phyloP scores from a whole-genome alignment of 2,113 vertebrate genomes.

The Marmota monax region DNA sequence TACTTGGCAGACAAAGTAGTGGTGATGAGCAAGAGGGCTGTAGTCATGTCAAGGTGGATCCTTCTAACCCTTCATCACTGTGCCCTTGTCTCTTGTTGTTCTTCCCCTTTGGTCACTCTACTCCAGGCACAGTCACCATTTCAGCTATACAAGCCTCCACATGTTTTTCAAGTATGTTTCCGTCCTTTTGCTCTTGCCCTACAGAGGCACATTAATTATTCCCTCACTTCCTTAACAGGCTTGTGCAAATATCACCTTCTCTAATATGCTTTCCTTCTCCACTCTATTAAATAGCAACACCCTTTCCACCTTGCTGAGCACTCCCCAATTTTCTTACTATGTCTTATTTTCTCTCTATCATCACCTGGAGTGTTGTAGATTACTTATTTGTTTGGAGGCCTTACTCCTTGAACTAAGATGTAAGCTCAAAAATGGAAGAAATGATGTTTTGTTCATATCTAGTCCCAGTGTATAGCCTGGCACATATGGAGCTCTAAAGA shows the following conservation, averaged over 20 bases:
- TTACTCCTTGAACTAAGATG: not conserved
- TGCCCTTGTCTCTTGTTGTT: not conserved
- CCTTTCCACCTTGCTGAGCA: not conserved
- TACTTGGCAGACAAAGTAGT: not conserved
- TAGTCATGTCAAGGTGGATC: not conserved
- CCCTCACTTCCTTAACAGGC: not conserved
- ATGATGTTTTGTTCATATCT: not conserved
- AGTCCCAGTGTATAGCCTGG: no score
- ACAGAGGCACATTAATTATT: not conserved
- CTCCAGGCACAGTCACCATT: not conserved
- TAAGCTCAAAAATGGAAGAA: not conserved
- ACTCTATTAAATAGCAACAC: not conserved
- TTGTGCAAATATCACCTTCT: not conserved
- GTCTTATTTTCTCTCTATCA: not conserved
- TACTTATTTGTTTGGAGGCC: not conserved
- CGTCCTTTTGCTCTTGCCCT: not conserved
- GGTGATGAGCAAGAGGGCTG: not conserved
- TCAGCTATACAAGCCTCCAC: not conserved
- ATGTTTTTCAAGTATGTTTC: not conserved
- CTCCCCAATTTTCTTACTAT: not conserved
- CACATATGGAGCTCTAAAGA: not conserved
- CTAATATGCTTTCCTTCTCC: not conserved
- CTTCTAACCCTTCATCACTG: not conserved
- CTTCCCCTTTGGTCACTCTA: not conserved
- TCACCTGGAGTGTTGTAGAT: not conserved